Conservation (phyloP, 2,113 vertebrate genomes). For the Gasterosteus nipponicus region DNA sequence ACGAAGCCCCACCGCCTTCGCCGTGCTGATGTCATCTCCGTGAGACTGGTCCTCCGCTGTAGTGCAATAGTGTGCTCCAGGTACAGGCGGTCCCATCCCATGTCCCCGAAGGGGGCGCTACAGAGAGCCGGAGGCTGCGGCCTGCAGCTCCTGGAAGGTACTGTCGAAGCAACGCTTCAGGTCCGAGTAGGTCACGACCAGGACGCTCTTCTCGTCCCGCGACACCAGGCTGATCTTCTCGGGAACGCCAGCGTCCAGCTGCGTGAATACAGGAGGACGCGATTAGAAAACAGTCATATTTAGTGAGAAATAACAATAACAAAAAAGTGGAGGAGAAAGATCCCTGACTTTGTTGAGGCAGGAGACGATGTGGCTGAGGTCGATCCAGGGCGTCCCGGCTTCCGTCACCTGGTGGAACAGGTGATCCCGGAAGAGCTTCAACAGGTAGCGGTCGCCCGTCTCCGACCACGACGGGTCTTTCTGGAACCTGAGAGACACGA, state of each 20-base stretch:
- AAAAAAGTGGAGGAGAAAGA: neutral
- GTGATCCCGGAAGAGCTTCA: conserved; percentile 99
- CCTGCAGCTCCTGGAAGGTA: conserved; percentile 99
- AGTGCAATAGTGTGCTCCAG: conserved; percentile 94
- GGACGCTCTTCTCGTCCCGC: conserved; percentile 97
- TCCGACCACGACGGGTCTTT: conserved; percentile 99
- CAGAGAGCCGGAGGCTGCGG: conserved; percentile 93
- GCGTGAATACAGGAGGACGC: conserved; percentile 16
- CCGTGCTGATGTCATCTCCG: conserved; percentile 71
- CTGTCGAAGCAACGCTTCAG: conserved; percentile 99
- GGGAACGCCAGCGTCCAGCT: conserved; percentile 98
- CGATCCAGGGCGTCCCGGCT: conserved; percentile 97
- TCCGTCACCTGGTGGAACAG: conserved; percentile 99
- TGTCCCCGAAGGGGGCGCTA: conserved; percentile 81
- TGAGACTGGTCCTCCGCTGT: conserved; percentile 84
- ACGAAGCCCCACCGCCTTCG: conserved; percentile 80
- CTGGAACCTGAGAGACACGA: conserved; percentile 87
- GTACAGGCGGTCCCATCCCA: conserved; percentile 80
- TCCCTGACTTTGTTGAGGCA: conserved; percentile 98
- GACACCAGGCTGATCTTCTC: conserved; percentile 99
- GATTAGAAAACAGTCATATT: neutral
- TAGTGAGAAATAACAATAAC: too few relatives aligned
- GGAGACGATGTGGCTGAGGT: conserved; percentile 99
- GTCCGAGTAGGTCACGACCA: conserved; percentile 99
- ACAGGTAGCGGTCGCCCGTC: conserved; percentile 96